These are phyloP conservation scores for Drosophila virilis DNA, from an alignment of 1,140 invertebrate species.

Conservation along the genomic window DNA sequence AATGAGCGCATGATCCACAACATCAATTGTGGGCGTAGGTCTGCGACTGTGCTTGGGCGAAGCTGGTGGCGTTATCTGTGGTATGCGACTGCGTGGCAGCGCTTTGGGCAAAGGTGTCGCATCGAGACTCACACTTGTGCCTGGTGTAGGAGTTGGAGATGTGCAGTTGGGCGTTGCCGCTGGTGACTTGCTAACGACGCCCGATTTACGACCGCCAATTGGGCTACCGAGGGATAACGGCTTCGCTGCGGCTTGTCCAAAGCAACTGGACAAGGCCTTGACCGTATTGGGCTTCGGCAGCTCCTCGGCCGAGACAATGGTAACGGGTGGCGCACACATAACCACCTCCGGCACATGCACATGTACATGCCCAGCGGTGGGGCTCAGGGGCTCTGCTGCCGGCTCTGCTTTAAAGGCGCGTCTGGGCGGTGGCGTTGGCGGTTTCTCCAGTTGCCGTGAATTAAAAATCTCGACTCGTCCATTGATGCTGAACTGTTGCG, in stretches of 20 bases:
- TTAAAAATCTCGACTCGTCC: slow-evolving; percentile 82
- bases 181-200: neutral
- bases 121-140: neutral
- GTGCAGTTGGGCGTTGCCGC: neutral
- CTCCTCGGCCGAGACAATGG: slow-evolving; percentile 75
- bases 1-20: slow-evolving; percentile 58
- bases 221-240: neutral
- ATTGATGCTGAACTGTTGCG: slow-evolving; percentile 74
- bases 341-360: slow-evolving; percentile 59
- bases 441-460: slow-evolving; percentile 64
- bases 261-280: slow-evolving; percentile 76
- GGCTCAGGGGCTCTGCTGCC: neutral
- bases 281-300: slow-evolving; percentile 79
- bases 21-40: slow-evolving; percentile 37
- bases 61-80: slow-evolving; percentile 72
- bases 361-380: too few relatives aligned
- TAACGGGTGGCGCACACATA: slow-evolving; percentile 73
- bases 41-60: slow-evolving; percentile 55
- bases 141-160: neutral
- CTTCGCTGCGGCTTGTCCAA: slow-evolving; percentile 27
- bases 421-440: slow-evolving; percentile 60
- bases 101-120: slow-evolving; percentile 56
- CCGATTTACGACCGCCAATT: neutral
- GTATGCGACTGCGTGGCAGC: slow-evolving; percentile 72
- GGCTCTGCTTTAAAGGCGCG: slow-evolving; percentile 41